These are phyloP conservation scores for Pammene aurita DNA, from an alignment of 2,888 invertebrate genomes.

Conservation along the genomic window DNA sequence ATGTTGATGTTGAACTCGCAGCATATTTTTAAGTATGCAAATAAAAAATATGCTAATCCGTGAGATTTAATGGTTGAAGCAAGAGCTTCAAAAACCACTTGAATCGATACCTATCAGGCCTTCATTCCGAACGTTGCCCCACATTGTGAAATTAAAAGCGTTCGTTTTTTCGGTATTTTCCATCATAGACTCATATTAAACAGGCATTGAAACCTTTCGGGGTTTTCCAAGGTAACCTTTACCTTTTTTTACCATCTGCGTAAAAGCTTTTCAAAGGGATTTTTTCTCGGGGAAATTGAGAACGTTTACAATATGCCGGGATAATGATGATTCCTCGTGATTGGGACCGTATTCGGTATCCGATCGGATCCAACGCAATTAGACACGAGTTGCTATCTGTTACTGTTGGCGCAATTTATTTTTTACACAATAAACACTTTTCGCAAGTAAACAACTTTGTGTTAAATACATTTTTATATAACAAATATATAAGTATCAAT, in stretches of 20 bases:
- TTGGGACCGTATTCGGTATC: conserved; percentile 37
- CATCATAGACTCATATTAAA: conserved; percentile 43
- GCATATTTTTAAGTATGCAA: too few relatives aligned
- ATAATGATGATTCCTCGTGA: conserved; percentile 41
- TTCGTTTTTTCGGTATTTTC: conserved; percentile 34
- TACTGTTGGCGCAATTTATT: conserved; percentile 5
- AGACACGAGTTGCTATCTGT: conserved; percentile 30
- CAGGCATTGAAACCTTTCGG: conserved; percentile 40
- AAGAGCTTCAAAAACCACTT: conserved; percentile 5
- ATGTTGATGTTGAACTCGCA: too few relatives aligned
- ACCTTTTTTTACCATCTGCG: conserved; percentile 40
- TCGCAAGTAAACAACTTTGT: neutral
- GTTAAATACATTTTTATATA: neutral
- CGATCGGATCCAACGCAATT: conserved; percentile 31
- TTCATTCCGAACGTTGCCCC: conserved; percentile 25
- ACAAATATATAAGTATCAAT: neutral
- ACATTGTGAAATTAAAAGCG: conserved; percentile 36
- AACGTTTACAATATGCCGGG: conserved; percentile 41
- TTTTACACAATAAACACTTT: neutral
- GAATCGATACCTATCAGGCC: conserved; percentile 4
- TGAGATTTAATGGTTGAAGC: too few relatives aligned
- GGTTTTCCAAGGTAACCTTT: conserved; percentile 37
- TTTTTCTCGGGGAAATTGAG: conserved; percentile 40
- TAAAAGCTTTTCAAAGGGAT: conserved; percentile 42
- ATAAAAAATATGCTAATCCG: too few relatives aligned